Conservation (phyloP, 2,113 vertebrate species). For the Natator depressus region DNA sequence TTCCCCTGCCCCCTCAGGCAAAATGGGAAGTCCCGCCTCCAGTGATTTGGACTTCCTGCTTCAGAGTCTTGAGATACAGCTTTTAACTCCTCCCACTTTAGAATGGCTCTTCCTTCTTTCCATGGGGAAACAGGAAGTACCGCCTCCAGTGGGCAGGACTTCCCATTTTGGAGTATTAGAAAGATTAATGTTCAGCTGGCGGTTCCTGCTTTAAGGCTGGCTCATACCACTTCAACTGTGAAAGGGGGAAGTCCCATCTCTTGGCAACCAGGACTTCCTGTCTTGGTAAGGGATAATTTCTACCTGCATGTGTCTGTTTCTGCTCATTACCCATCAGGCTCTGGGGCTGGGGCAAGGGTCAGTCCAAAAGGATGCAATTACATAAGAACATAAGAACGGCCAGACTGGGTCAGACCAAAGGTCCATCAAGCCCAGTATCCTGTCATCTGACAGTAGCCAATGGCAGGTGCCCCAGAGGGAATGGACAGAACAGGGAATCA, state of each 20-base stretch:
- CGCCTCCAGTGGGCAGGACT: neutral
- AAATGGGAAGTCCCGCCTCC: neutral
- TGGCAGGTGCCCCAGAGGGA: too few species aligned
- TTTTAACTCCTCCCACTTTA: neutral
- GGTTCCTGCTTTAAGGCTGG: neutral
- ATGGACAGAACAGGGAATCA: too few species aligned
- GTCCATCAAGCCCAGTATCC: too few species aligned
- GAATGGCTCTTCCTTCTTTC: neutral
- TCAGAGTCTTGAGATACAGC: neutral
- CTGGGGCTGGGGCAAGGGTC: neutral
- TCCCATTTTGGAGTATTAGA: neutral
- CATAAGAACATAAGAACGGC: too few species aligned
- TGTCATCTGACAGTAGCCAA: too few species aligned
- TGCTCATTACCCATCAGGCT: neutral
- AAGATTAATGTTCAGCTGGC: neutral
- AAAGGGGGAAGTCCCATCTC: neutral
- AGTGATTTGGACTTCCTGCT: neutral
- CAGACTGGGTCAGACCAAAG: too few species aligned
- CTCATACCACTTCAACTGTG: neutral
- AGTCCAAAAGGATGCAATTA: neutral
- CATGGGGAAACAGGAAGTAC: neutral
- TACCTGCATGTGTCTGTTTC: neutral
- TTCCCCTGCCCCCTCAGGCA: neutral
- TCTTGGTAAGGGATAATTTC: neutral
- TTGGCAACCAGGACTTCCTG: neutral